These are phyloP conservation scores for Adela reaumurella DNA, from an alignment of 2,888 invertebrate species.

Conservation along the genomic window DNA sequence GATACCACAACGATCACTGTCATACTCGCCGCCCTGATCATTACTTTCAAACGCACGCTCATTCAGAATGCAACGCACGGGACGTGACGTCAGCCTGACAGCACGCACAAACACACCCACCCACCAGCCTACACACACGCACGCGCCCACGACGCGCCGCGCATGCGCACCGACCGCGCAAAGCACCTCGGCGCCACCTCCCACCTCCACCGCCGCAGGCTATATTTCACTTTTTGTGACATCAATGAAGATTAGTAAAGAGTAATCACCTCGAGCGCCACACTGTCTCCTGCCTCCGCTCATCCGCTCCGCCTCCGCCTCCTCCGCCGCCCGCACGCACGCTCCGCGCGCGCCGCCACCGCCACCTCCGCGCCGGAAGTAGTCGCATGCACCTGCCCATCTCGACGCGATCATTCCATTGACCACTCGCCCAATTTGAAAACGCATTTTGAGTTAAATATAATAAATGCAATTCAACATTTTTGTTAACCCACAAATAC, in stretches of 20 bases:
- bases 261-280: not conserved
- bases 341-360: too few species aligned
- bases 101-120: too few species aligned
- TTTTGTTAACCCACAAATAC: too few species aligned
- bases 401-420: too few species aligned
- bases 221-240: not conserved
- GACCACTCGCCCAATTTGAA: too few species aligned
- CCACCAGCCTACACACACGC: not conserved
- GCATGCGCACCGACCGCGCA: too few species aligned
- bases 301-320: not conserved
- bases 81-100: not conserved
- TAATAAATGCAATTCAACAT: too few species aligned
- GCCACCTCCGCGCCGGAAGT: too few species aligned
- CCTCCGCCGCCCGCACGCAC: not conserved
- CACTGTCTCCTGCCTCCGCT: not conserved
- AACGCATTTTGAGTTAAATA: too few species aligned
- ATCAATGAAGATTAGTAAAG: slow-evolving; percentile 2
- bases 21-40: too few species aligned
- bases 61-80: not conserved
- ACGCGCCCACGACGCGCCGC: not conserved
- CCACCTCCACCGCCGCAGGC: not conserved
- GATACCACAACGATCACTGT: too few species aligned
- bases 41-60: slow-evolving; percentile 1
- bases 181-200: not conserved
- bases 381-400: too few species aligned